Evolutionary conservation across 2,888 invertebrate species (phyloP).

Genomic region (Antitype chi): DNA sequence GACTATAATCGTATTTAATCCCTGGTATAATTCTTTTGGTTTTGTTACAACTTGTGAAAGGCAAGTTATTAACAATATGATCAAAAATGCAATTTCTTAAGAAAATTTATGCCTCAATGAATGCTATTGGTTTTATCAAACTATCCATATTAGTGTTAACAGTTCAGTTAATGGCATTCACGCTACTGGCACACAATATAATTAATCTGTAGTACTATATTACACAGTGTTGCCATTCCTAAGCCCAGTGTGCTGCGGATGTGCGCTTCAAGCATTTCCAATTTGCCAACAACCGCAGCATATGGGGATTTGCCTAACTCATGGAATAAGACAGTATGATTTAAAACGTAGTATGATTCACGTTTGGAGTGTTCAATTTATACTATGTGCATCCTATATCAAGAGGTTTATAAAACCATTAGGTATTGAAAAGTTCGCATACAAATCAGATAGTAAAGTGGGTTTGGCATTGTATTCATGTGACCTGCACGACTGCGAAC

Average conservation of each 20-base stretch:
- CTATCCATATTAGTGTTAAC: slow-evolving; percentile 5
- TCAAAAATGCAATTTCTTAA: not conserved
- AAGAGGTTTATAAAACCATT: slow-evolving; percentile 23
- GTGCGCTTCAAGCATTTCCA: slow-evolving; percentile 46
- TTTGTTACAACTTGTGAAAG: not conserved
- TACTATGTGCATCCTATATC: slow-evolving; percentile 8
- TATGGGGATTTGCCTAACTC: slow-evolving; percentile 11
- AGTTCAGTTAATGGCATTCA: slow-evolving; percentile 22
- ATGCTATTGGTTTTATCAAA: slow-evolving; percentile 17
- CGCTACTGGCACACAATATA: slow-evolving; percentile 23
- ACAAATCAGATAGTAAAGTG: slow-evolving; percentile 44
- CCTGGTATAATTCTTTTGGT: slow-evolving; percentile 16
- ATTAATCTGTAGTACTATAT: slow-evolving; percentile 50
- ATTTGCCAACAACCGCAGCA: slow-evolving; percentile 43
- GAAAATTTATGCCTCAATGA: not conserved
- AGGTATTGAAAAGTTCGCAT: slow-evolving; percentile 41
- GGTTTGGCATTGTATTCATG: slow-evolving; percentile 46
- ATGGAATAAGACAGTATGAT: slow-evolving; percentile 9
- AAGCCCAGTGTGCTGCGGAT: slow-evolving; percentile 25
- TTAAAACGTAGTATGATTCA: not conserved
- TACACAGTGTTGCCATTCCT: slow-evolving; percentile 31
- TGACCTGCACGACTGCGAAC: slow-evolving; percentile 43
- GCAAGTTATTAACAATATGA: not conserved
- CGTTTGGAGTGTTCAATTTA: slow-evolving; percentile 6
- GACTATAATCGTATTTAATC: slow-evolving; percentile 42